Percentiles rank a stretch among this genome's conserved stretches.
phyloP scores from a whole-genome alignment of 2,797 vertebrate genomes.

The Gadopsis marmoratus region DNA sequence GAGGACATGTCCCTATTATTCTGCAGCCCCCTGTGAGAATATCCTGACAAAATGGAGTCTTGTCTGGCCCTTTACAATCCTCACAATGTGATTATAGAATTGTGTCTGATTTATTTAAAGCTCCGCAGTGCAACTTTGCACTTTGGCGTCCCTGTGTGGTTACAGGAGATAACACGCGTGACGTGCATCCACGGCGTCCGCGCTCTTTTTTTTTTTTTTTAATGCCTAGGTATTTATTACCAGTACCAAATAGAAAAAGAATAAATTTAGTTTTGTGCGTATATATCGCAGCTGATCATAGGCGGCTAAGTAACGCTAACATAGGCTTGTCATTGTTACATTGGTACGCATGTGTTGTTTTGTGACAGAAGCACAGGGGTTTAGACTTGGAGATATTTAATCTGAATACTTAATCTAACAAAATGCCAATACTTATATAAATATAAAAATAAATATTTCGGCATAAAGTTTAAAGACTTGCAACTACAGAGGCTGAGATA shows the following conservation, averaged over 20 bases:
- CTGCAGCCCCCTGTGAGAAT: slow-evolving; percentile 63
- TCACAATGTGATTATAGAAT: slow-evolving; percentile 74
- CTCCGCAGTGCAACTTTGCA: slow-evolving; percentile 34
- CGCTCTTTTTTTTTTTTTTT: too few species aligned
- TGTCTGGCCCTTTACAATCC: slow-evolving; percentile 62
- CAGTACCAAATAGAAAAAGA: neutral
- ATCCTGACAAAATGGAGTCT: slow-evolving; percentile 76
- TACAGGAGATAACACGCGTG: slow-evolving; percentile 17
- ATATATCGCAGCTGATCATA: neutral
- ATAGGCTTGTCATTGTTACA: neutral
- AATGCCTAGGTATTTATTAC: neutral
- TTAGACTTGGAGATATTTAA: neutral
- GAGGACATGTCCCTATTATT: slow-evolving; percentile 69
- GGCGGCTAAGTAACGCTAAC: neutral
- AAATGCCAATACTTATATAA: neutral
- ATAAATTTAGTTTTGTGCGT: neutral
- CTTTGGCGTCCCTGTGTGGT: slow-evolving; percentile 69
- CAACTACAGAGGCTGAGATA: neutral
- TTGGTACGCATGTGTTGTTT: neutral
- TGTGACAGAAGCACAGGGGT: too few species aligned
- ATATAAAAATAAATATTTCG: neutral
- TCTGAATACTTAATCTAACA: neutral
- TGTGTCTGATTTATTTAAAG: slow-evolving; percentile 72
- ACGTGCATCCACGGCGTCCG: neutral
- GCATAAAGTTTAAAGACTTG: neutral